Conservation (phyloP, 2,888 invertebrate genomes). For the Alentia gelatinosa region DNA sequence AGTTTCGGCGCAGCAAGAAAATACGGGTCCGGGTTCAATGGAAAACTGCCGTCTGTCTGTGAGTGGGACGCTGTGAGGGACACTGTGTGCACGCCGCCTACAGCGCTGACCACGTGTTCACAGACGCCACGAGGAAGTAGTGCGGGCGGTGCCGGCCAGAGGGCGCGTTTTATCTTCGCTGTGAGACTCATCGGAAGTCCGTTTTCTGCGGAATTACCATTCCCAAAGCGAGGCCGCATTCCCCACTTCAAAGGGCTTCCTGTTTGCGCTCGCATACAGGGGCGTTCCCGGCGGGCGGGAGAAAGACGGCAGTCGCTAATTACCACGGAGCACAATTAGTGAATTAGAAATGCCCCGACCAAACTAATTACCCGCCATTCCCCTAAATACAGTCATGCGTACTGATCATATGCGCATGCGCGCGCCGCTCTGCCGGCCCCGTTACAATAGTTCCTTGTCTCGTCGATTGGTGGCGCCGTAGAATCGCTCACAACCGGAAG, state of each 20-base stretch:
- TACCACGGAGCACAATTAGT: slow-evolving; percentile 10
- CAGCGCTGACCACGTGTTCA: neutral
- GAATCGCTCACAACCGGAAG: neutral
- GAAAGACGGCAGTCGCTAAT: neutral
- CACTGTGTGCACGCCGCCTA: neutral
- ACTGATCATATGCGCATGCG: slow-evolving; percentile 10
- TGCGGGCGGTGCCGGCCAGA: neutral
- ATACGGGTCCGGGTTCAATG: too few relatives aligned
- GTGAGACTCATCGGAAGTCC: slow-evolving; percentile 10
- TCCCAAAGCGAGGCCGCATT: neutral
- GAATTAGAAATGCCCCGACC: slow-evolving; percentile 18
- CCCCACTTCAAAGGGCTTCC: slow-evolving; percentile 24
- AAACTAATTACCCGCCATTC: neutral
- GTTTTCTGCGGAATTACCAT: slow-evolving; percentile 28
- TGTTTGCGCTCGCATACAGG: slow-evolving; percentile 8
- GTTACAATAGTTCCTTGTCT: neutral
- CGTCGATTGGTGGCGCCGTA: neutral
- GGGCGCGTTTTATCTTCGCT: slow-evolving; percentile 17
- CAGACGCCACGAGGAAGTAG: neutral
- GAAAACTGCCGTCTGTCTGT: neutral
- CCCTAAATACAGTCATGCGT: neutral
- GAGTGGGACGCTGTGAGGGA: neutral
- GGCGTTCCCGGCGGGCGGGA: neutral
- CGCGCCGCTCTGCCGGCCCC: neutral
- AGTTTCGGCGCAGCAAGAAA: too few relatives aligned